Percentiles rank a stretch among this genome's conserved stretches.
These are phyloP conservation scores for Sylvicapra grimmia DNA, from an alignment of 2,113 vertebrate species.

Conservation along the genomic window DNA sequence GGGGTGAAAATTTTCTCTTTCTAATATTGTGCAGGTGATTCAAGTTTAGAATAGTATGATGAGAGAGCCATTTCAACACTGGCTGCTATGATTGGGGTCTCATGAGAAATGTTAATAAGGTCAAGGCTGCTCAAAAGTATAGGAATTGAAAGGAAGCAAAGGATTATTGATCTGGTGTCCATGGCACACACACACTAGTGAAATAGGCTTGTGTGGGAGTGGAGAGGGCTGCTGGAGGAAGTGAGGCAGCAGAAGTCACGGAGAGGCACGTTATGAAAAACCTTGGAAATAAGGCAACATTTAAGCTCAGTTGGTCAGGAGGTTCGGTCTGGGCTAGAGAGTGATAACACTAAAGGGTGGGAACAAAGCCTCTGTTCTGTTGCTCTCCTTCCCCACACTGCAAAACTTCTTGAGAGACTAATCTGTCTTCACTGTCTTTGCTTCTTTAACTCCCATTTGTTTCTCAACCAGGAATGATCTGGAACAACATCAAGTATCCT, in stretches of 20 bases:
- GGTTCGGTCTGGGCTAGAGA: background rate
- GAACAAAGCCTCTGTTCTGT: background rate
- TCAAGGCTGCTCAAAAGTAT: background rate
- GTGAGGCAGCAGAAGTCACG: background rate
- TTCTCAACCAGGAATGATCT: background rate
- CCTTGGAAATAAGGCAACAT: background rate
- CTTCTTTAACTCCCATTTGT: background rate
- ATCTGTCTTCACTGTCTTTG: background rate
- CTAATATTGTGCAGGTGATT: background rate
- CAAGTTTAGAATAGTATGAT: background rate
- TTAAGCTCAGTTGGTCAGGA: background rate
- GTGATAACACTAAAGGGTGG: background rate
- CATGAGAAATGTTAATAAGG: background rate
- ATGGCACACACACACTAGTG: fast-evolving
- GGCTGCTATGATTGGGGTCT: background rate
- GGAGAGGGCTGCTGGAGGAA: background rate
- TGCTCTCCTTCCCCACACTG: background rate
- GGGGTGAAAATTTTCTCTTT: background rate
- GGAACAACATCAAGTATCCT: background rate
- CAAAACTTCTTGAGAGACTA: background rate
- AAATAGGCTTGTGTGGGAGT: background rate
- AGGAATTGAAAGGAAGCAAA: background rate
- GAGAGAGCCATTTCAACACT: background rate
- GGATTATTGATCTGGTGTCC: background rate
- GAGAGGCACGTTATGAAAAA: background rate